Conservation (phyloP, 2,888 invertebrate genomes). For the Nomada ferruginata region DNA sequence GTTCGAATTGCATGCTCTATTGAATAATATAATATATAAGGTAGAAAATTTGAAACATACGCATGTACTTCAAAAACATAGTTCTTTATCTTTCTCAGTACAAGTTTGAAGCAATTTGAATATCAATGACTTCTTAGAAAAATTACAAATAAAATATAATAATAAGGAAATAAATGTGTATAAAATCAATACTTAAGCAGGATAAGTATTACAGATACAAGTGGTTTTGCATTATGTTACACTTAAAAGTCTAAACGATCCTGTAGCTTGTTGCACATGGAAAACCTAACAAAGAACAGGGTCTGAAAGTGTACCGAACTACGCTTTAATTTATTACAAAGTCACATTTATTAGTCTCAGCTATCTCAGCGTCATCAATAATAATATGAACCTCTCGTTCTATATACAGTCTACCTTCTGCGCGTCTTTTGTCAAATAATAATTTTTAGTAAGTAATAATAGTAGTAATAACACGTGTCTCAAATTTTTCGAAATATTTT, state of each 20-base stretch:
- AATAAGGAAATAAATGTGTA: conserved; percentile 62
- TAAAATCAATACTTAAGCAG: conserved; percentile 67
- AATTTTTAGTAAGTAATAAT: conserved; percentile 66
- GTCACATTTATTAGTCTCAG: conserved; percentile 79
- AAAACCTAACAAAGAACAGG: conserved; percentile 63
- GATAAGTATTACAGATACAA: conserved; percentile 62
- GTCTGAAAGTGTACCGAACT: conserved; percentile 64
- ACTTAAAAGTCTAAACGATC: conserved; percentile 53
- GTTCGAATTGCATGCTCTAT: not conserved
- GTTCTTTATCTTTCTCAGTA: conserved; percentile 65
- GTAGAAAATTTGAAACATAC: conserved; percentile 51
- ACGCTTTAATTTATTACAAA: conserved; percentile 79
- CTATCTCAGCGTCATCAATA: conserved; percentile 77
- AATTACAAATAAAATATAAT: conserved; percentile 71
- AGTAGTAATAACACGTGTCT: conserved; percentile 65
- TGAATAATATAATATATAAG: conserved; percentile 24
- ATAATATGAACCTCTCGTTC: conserved; percentile 78
- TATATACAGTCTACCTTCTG: conserved; percentile 79
- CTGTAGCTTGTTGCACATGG: conserved; percentile 42
- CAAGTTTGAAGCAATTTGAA: conserved; percentile 64
- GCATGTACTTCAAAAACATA: conserved; percentile 66
- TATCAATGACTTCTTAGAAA: conserved; percentile 65
- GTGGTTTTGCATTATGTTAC: conserved; percentile 49
- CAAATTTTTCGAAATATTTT: conserved; percentile 63
- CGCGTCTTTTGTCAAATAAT: conserved; percentile 68